These are phyloP conservation scores for Trachelipus rathkii DNA, from an alignment of 1,140 invertebrate genomes.

Conservation along the genomic window DNA sequence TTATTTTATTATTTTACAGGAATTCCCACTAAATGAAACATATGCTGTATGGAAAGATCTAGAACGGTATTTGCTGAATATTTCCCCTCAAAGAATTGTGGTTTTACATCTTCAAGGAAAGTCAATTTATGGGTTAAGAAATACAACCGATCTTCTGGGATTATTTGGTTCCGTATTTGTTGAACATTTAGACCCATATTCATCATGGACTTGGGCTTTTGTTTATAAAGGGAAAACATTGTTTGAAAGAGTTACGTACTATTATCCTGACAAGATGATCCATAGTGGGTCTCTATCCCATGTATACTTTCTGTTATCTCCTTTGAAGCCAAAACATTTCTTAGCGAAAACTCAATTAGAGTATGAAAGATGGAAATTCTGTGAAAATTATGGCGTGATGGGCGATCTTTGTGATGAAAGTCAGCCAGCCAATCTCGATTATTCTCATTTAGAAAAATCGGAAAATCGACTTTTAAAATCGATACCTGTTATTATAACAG, in stretches of 20 bases:
- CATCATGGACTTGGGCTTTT: not conserved
- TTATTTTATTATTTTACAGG: not conserved
- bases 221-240: not conserved
- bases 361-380: not conserved
- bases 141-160: not conserved
- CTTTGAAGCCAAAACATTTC: not conserved
- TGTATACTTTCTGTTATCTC: not conserved
- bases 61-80: not conserved
- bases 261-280: not conserved
- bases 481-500: not conserved
- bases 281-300: not conserved
- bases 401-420: conserved; percentile 1
- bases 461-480: not conserved
- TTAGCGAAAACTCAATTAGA: not conserved
- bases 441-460: not conserved
- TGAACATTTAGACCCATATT: not conserved
- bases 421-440: not conserved
- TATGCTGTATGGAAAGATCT: not conserved
- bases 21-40: not conserved
- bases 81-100: not conserved
- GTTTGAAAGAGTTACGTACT: not conserved
- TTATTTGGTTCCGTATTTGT: not conserved
- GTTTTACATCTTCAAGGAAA: not conserved
- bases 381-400: not conserved
- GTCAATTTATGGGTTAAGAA: not conserved